Evolutionary conservation across 2,113 vertebrate genomes (phyloP), one percentile per base, ranked within the genome.

Genomic region (Nansenia antarctica): DNA sequence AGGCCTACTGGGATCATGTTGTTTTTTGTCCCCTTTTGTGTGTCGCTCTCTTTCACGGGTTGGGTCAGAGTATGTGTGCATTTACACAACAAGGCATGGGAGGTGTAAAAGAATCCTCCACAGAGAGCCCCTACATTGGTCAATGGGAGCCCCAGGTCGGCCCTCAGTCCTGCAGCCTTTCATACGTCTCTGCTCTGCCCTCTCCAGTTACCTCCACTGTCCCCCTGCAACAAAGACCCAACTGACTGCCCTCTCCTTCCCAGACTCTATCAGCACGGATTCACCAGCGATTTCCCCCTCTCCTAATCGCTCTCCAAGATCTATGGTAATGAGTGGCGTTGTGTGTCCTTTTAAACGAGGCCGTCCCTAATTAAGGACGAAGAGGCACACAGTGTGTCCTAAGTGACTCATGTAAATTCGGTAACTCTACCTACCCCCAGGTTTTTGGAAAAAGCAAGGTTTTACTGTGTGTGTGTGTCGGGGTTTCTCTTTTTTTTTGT

Each of bases 371-470:
- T 91, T 92, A 86, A 82, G 81, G 86, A n/a, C n/a, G n/a, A n/a
- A 81, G 86, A 53, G 73, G 65, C 69, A 79, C 77, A 85, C 67
- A 86, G 72, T 86, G 82, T 77, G 52, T 78, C 82, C 86, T 81
- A 84, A 82, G 82, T 86, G 84, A 85, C 79, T 90, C 87, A 96
- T 96, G 95, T 95, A 95, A 96, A 97, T 98, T 89, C 85, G 87
- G 96, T 95, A 96, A 98, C 87, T 73, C 82, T 91, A 98, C 42
- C 87, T 76, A 30, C 9, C 62, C 32, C 54, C 22, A 45, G 67
- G 67, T 35, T 63, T 81, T 79, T n/a, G n/a, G 74, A 79, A 85
- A 69, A 88, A 89, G 79, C 75, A 67, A 64, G 60, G 83, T 75
- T 85, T 84, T n/a, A 70, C 80, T 57, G 62, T 70, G 67, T 81